phyloP scores from a whole-genome alignment of 2,888 invertebrate species.

The Tipula unca region DNA sequence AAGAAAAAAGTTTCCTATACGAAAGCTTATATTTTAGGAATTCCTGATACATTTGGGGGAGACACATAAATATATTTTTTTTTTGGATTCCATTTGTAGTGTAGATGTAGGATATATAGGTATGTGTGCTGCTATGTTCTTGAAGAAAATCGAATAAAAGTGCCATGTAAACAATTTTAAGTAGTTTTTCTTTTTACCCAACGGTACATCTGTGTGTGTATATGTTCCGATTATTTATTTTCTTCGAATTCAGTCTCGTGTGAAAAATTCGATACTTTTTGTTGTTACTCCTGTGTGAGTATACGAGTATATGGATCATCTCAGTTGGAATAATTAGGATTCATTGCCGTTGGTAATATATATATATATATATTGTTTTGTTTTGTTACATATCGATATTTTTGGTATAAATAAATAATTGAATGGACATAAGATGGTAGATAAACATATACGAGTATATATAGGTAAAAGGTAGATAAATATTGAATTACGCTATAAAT shows the following conservation, averaged over 20 bases:
- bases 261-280: background rate
- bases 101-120: background rate
- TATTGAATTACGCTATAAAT: background rate
- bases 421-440: background rate
- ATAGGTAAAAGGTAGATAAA: background rate
- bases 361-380: background rate
- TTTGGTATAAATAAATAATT: background rate
- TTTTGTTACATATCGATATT: background rate
- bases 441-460: background rate
- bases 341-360: background rate
- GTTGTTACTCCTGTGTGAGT: background rate
- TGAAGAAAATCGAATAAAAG: background rate
- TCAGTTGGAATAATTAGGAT: background rate
- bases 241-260: background rate
- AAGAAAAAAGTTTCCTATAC: background rate
- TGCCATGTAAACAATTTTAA: conserved; percentile 14
- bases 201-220: background rate
- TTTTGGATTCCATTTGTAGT: background rate
- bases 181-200: background rate
- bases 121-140: background rate
- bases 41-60: background rate
- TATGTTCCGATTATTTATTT: background rate
- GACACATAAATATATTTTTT: background rate
- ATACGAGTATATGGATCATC: background rate
- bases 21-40: background rate